Evolutionary conservation across 1,140 invertebrate genomes (phyloP).

Genomic region (Temnothorax longispinosus): DNA sequence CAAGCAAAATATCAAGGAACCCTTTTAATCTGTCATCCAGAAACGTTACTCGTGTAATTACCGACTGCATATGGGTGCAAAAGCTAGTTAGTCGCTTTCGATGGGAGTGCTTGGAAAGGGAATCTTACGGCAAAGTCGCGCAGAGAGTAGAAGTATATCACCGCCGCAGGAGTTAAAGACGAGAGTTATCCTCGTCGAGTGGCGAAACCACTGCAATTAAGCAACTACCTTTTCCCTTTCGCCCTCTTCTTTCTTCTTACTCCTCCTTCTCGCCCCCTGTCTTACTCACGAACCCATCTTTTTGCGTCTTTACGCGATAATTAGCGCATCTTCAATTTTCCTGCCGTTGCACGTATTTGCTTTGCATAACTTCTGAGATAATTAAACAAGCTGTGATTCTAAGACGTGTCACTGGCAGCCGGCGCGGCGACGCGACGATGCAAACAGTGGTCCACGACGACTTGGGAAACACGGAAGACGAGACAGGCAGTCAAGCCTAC

Average conservation of each 20-base stretch:
- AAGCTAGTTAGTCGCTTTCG: constrained; percentile 61
- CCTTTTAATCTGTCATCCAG: background rate
- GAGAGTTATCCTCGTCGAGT: constrained; percentile 69
- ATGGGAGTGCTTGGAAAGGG: constrained; percentile 29
- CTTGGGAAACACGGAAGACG: background rate
- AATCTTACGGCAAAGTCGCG: constrained; percentile 32
- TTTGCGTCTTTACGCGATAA: constrained; percentile 72
- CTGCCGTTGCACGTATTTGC: constrained; percentile 70
- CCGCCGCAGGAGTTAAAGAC: constrained; percentile 56
- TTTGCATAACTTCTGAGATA: constrained; percentile 74
- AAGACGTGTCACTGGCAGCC: constrained; percentile 57
- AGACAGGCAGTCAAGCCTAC: constrained; percentile 13
- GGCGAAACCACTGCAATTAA: constrained; percentile 73
- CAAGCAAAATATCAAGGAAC: background rate
- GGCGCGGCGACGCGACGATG: background rate
- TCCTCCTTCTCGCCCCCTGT: background rate
- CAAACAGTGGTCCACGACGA: background rate
- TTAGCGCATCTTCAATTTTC: constrained; percentile 76
- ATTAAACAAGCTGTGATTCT: constrained; percentile 74
- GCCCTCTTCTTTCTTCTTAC: background rate
- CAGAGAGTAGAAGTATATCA: constrained; percentile 46
- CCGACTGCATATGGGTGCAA: constrained; percentile 36
- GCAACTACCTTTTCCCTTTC: constrained; percentile 47
- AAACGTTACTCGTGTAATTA: constrained; percentile 58
- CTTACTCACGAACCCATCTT: constrained; percentile 2